Conservation (phyloP, 2,797 vertebrate species). For the Sebastes vulpes region DNA sequence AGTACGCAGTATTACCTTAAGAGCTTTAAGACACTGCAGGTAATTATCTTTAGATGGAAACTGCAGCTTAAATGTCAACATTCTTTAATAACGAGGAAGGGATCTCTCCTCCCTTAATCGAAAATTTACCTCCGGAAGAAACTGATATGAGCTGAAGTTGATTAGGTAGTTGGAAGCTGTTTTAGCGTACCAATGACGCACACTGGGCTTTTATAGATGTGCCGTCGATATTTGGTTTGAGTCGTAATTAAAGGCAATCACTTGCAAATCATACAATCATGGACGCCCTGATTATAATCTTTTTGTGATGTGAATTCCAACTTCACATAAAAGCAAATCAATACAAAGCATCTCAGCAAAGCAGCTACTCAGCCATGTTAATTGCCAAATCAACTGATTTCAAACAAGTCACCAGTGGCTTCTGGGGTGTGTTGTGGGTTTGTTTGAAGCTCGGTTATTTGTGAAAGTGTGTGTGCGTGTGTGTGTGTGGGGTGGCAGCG, state of each 20-base stretch:
- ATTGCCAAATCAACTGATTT: conserved; percentile 56
- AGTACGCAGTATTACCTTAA: conserved; percentile 29
- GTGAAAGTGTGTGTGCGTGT: not conserved
- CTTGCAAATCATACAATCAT: conserved; percentile 60
- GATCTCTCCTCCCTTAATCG: conserved; percentile 18
- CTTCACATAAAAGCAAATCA: conserved; percentile 48
- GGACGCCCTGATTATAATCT: conserved; percentile 40
- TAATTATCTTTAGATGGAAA: conserved; percentile 55
- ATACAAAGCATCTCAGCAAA: conserved; percentile 30
- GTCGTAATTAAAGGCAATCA: conserved; percentile 61
- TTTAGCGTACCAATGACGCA: conserved; percentile 32
- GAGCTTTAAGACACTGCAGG: conserved; percentile 46
- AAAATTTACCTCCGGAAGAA: conserved; percentile 28
- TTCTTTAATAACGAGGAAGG: conserved; percentile 32
- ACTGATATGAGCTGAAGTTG: conserved; percentile 23
- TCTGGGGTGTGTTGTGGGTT: conserved; percentile 17
- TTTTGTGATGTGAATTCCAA: conserved; percentile 58
- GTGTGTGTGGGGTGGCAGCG: not conserved
- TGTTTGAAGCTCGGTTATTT: conserved; percentile 5
- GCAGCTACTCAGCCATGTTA: conserved; percentile 36
- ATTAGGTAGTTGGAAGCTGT: conserved; percentile 25
- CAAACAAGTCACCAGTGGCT: conserved; percentile 28
- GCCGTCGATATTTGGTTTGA: conserved; percentile 37
- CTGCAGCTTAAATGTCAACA: conserved; percentile 57
- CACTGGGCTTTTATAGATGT: conserved; percentile 23